Percentiles rank a stretch among this genome's conserved stretches.
These are phyloP conservation scores for Carpatolechia fugitivella DNA, from an alignment of 2,888 invertebrate genomes.

Conservation along the genomic window DNA sequence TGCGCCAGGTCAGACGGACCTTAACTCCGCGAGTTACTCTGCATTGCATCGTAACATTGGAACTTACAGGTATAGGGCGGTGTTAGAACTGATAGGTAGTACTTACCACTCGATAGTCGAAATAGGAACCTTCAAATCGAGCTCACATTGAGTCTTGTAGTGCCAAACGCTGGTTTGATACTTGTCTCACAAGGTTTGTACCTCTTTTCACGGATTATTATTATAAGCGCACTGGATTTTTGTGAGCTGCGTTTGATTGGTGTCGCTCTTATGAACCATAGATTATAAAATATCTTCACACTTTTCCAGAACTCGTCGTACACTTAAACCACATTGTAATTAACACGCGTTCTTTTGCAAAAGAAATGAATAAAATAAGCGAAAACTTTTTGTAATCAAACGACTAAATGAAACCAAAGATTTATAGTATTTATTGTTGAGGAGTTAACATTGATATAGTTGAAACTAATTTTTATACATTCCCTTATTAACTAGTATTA, in stretches of 20 bases:
- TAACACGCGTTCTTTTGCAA: slow-evolving; percentile 37
- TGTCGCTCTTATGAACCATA: slow-evolving; percentile 44
- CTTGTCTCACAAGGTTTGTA: slow-evolving; percentile 18
- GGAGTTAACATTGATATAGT: slow-evolving; percentile 64
- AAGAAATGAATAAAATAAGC: slow-evolving; percentile 34
- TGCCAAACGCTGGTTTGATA: slow-evolving; percentile 30
- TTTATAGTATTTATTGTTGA: slow-evolving; percentile 76
- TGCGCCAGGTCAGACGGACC: too few species aligned
- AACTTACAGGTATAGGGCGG: slow-evolving; percentile 35
- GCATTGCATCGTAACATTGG: slow-evolving; percentile 24
- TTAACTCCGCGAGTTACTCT: too few species aligned
- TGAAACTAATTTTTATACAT: slow-evolving; percentile 71
- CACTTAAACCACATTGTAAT: slow-evolving; percentile 30
- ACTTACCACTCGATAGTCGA: slow-evolving; percentile 30
- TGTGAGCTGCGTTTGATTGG: slow-evolving; percentile 26
- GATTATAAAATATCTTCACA: slow-evolving; percentile 31
- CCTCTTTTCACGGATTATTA: slow-evolving; percentile 22
- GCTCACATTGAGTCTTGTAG: slow-evolving; percentile 39
- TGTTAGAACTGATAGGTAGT: slow-evolving; percentile 34
- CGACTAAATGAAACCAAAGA: slow-evolving; percentile 76
- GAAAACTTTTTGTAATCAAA: slow-evolving; percentile 56
- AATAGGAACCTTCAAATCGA: slow-evolving; percentile 32
- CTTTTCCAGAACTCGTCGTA: slow-evolving; percentile 32
- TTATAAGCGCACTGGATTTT: slow-evolving; percentile 21
- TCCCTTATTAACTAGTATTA: slow-evolving; percentile 45